Evolutionary conservation across 2,888 invertebrate species (phyloP), one percentile per base, ranked within the genome.

Genomic region (Conomelus anceps): DNA sequence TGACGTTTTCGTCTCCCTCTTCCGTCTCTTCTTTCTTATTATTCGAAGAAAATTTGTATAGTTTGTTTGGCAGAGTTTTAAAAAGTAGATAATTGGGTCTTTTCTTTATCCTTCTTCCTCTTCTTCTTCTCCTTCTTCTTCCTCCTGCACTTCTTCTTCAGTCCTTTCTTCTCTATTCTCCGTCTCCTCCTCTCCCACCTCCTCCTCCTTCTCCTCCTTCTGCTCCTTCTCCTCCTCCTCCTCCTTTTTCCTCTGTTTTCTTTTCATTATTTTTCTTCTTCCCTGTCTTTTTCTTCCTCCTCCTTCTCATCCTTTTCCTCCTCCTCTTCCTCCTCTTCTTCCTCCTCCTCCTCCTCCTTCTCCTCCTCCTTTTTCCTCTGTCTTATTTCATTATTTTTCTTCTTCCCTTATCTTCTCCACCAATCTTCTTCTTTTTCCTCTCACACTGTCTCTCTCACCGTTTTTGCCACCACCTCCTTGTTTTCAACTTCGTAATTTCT

Each of bases 171-270:
- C n/a, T n/a, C n/a, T n/a, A n/a, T n/a, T n/a, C n/a, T n/a, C n/a
- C n/a, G n/a, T n/a, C n/a, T n/a, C n/a, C n/a, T n/a, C n/a, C n/a
- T n/a, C n/a, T n/a, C n/a, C n/a, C n/a, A n/a, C n/a, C n/a, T n/a
- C n/a, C n/a, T n/a, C n/a, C n/a, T n/a, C n/a, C n/a, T n/a, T n/a
- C 88, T 88, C 23, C 85, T 89, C 86, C 86, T 89, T 85, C 89
- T 88, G 86, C 85, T 22, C 89, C 34, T 88, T 87, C 87, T 23
- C 85, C 84, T 84, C 29, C 24, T 9, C 3, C n/a, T 3, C 13
- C 63, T n/a, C 13, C 63, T n/a, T n/a, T 0, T 13, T 4, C 63
- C 7, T n/a, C 63, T 63, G 20, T 7, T 63, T 9, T n/a, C 26
- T 26, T 26, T 11, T 7, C 26, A 26, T 17, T 34, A 34, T 34